Evolutionary conservation across 2,888 invertebrate species (phyloP), one percentile per base, ranked within the genome.

Genomic region (Odontomyia ornata): DNA sequence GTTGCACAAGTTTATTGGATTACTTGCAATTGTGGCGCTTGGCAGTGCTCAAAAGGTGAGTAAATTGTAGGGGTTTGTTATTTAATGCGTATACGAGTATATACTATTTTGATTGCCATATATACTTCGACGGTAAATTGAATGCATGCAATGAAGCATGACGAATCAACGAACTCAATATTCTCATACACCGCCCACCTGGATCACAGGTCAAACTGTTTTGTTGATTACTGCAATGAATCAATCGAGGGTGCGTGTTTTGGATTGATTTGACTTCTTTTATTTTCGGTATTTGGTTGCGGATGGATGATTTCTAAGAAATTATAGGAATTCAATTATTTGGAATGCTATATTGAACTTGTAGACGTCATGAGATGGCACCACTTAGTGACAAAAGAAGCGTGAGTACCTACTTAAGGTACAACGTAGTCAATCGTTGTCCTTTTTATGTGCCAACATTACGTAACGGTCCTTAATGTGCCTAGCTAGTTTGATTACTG

Each of bases 11-110:
- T 77, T 80, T 30, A 79, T 81, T 77, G 81, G 80, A 80, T 80
- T 84, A 78, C 80, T 84, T 77, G 82, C 80, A 62, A 79, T 83
- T 76, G 78, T 83, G 77, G 82, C 82, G 78, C 80, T 80, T 73
- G 80, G 81, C 77, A 82, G 79, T 80, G 80, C 81, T 62, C 79
- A 79, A 75, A 76, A 79, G 76, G 79, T 79, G 76, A 77, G 69
- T 62, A 28, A 5, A 4, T 52, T 52, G 52, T 4, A 15, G 3
- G 52, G 52, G 13, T 27, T 25, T 60, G 60, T 25, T 62, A 23
- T 60, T 60, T 13, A 60, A 21, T 23, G 11, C 60, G 43, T 9
- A 43, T 43, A 13, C 43, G 43, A 43, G 7, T 43, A 7, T 13
- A 43, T 43, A 13, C 43, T 43, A 9, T n/a, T 52, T 52, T 15